phyloP scores from a whole-genome alignment of 2,113 vertebrate species.

The Azemiops feae region DNA sequence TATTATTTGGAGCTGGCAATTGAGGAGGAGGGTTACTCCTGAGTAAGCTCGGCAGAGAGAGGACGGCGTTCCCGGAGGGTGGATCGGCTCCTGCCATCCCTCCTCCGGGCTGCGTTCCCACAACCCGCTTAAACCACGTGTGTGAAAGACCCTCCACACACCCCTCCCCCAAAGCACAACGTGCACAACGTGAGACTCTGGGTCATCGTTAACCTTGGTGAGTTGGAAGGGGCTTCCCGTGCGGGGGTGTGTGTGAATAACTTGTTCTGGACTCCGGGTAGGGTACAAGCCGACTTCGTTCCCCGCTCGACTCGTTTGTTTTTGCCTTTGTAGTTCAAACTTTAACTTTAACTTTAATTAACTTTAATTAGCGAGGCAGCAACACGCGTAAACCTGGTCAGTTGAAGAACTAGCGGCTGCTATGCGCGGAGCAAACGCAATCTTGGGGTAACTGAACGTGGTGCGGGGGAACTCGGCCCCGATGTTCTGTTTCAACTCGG shows the following conservation, averaged over 20 bases:
- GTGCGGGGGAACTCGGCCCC: not conserved
- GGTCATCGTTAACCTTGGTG: not conserved
- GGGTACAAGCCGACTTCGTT: not conserved
- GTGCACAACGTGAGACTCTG: no score
- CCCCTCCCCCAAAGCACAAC: not conserved
- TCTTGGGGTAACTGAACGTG: no score
- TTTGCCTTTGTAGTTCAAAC: not conserved
- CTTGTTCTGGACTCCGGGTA: not conserved
- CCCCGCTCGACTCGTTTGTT: not conserved
- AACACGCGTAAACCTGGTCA: not conserved
- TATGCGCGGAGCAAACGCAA: not conserved
- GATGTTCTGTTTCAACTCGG: not conserved
- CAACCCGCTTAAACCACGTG: not conserved
- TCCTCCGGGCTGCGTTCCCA: not conserved
- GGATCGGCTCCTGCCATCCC: not conserved
- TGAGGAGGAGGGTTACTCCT: not conserved
- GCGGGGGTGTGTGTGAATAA: accelerated
- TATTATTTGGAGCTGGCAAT: not conserved
- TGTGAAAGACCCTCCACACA: no score
- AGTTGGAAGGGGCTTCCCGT: not conserved
- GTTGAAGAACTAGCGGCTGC: not conserved
- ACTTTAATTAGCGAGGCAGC: not conserved
- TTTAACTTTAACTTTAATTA: no score
- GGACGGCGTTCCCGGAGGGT: not conserved
- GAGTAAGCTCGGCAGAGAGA: not conserved